A percentile compares a stretch with the other conserved stretches of the same genome.
These are phyloP conservation scores for Phocoena sinus DNA, from an alignment of 2,113 vertebrate species.

Conservation along the genomic window DNA sequence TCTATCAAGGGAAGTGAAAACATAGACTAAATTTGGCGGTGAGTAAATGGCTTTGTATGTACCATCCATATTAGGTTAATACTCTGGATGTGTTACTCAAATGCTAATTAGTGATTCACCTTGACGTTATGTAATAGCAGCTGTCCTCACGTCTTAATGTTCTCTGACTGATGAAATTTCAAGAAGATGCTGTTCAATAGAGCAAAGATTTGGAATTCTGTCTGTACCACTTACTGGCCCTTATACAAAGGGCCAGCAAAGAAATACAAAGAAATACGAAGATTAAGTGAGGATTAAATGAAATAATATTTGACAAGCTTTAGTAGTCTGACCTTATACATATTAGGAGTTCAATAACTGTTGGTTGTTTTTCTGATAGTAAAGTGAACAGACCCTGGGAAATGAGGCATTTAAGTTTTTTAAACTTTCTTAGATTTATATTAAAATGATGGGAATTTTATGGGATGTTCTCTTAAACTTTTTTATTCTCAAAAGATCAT, in stretches of 20 bases:
- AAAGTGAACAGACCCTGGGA: neutral
- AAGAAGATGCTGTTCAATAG: neutral
- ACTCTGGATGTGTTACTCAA: neutral
- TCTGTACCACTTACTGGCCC: neutral
- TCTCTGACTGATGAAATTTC: conserved; percentile 21
- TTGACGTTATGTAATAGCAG: neutral
- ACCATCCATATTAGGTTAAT: neutral
- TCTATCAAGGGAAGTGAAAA: neutral
- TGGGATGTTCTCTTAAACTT: neutral
- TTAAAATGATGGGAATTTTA: neutral
- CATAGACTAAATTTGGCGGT: neutral
- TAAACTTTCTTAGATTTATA: neutral
- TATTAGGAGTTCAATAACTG: neutral
- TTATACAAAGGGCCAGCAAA: too few species aligned
- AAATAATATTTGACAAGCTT: neutral
- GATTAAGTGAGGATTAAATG: neutral
- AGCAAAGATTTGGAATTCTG: neutral
- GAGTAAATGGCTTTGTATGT: neutral
- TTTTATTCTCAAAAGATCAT: neutral
- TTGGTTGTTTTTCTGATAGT: neutral
- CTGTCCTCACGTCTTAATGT: neutral
- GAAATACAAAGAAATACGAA: neutral
- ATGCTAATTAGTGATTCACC: neutral
- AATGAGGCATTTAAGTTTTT: neutral
- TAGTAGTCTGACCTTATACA: neutral